Conservation (phyloP, 1,140 invertebrate genomes). For the Acromyrmex heyeri region DNA sequence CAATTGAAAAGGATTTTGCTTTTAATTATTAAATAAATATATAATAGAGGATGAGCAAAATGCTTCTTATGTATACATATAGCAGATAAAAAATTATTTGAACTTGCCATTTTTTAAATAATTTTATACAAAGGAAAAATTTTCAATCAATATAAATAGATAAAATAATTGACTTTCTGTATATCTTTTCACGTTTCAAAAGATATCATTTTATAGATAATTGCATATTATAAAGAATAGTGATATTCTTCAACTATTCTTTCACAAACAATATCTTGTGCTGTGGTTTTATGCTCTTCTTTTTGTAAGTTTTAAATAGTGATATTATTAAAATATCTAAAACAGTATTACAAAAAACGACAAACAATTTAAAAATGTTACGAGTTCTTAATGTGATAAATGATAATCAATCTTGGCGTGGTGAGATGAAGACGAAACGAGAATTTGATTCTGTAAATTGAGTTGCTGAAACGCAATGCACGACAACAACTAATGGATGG, state of each 20-base stretch:
- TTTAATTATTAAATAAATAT: background rate
- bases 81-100: background rate
- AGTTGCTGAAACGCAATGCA: slow-evolving; percentile 50
- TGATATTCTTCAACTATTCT: background rate
- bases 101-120: background rate
- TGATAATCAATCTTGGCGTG: background rate
- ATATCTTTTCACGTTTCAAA: background rate
- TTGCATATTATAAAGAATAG: background rate
- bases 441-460: slow-evolving; percentile 71
- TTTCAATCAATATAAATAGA: background rate
- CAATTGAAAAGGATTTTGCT: background rate
- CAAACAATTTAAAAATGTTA: background rate
- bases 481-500: slow-evolving; percentile 64
- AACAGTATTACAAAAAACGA: background rate
- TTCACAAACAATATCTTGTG: no score
- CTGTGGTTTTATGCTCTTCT: no score
- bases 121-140: background rate
- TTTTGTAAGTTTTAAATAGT: no score
- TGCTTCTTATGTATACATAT: background rate
- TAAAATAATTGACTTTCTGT: background rate
- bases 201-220: background rate
- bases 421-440: background rate
- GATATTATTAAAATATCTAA: background rate
- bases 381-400: background rate
- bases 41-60: background rate